Evolutionary conservation across 92 coral and sea anemone genomes (phyloP), one percentile per base, ranked within the genome.

Genomic region (Phenganax subtilis): DNA sequence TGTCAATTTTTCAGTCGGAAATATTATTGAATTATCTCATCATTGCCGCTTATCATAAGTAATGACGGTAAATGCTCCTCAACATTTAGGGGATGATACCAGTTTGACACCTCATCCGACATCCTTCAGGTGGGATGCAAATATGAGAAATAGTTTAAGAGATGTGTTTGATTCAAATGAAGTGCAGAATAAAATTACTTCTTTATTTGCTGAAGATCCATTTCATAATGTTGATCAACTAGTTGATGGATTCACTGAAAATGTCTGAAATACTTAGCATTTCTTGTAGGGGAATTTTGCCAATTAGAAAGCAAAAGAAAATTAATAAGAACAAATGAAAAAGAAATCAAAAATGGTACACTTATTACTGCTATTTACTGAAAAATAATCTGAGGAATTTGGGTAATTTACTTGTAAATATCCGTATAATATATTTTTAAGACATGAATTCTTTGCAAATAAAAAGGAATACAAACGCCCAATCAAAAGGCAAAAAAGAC

Each of bases 1-100:
- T 14, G 7, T 59, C 17, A 59, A 59, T 14, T 59, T 59, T 14
- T 59, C 65, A 10, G 65, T 87, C 29, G 87, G 79, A n/a, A 78
- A 84, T 69, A 25, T 14, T 59, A 59, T 6, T 59, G 65, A 59
- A 59, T 14, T 59, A 6, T 59, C 65, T 14, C 65, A 59, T 25
- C 65, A 59, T 14, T 59, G 20, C 20, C 12, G 65, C 17, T 14
- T 59, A 59, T 6, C 65, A 6, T 59, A 1, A 14, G 65, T 59
- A 25, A 14, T 59, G 65, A 59, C 20, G 0, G 65, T 14, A 59
- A 59, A 59, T 10, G 20, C 17, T 5, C 65, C 65, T 14, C 7
- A 59, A 6, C 6, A 14, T 59, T 6, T 14, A 6, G 65, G 0
- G 20, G 65, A 59, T 59, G 65, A 14, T 59, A 14, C 12, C 16